These are phyloP conservation scores for Ceramica pisi DNA, from an alignment of 2,888 invertebrate species.

Conservation along the genomic window DNA sequence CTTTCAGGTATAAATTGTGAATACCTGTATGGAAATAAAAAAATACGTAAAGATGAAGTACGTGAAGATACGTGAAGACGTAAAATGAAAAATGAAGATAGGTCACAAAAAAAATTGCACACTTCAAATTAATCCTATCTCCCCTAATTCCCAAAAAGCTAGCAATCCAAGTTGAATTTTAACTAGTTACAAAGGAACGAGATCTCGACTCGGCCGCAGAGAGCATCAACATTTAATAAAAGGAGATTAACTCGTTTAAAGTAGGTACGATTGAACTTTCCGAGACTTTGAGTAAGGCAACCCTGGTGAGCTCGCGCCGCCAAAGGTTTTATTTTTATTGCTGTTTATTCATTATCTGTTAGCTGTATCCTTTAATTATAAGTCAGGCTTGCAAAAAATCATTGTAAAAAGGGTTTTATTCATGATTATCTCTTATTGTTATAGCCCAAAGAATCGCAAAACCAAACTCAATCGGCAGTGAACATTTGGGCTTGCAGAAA, in stretches of 20 bases:
- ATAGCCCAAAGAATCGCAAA: too few species aligned
- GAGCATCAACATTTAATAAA: conserved; percentile 89
- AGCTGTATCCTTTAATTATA: conserved; percentile 65
- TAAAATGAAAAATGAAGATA: conserved; percentile 4
- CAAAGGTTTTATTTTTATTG: conserved; percentile 75
- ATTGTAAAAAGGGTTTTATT: too few species aligned
- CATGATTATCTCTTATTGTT: too few species aligned
- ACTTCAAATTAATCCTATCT: conserved; percentile 35
- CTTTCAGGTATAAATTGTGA: background rate
- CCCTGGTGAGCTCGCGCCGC: conserved; percentile 71
- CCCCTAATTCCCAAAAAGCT: conserved; percentile 49
- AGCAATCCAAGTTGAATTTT: conserved; percentile 55
- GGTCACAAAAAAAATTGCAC: background rate
- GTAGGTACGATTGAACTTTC: conserved; percentile 86
- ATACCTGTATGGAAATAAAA: background rate
- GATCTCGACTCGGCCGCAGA: conserved; percentile 76
- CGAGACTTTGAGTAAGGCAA: conserved; percentile 73
- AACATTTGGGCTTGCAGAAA: too few species aligned
- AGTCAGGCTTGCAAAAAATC: conserved; percentile 40
- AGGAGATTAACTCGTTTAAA: conserved; percentile 88
- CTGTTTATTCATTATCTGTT: conserved; percentile 73
- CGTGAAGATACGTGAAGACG: too few species aligned
- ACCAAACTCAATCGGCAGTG: too few species aligned
- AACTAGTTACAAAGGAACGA: conserved; percentile 76
- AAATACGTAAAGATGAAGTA: too few species aligned